These are phyloP conservation scores for Bombus turneri DNA, from an alignment of 1,140 invertebrate genomes.

Conservation along the genomic window DNA sequence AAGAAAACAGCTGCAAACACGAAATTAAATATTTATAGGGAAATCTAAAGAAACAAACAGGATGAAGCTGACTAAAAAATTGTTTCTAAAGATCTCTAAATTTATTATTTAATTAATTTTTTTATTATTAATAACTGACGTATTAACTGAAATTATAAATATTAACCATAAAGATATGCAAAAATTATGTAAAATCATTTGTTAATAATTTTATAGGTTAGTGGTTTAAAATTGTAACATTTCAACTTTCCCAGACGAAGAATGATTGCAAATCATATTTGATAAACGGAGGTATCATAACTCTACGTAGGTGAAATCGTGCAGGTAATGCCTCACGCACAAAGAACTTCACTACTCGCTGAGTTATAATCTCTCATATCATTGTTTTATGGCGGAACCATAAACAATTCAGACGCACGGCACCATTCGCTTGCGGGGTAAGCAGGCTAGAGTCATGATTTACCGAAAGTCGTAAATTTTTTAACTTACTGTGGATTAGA, in stretches of 20 bases:
- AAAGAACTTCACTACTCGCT: slow-evolving; percentile 61
- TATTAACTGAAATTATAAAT: not conserved
- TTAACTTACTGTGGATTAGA: slow-evolving; percentile 77
- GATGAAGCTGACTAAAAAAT: not conserved
- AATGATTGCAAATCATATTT: slow-evolving; percentile 23
- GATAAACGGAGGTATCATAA: slow-evolving; percentile 56
- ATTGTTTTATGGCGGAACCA: slow-evolving; percentile 77
- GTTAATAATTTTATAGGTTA: not conserved
- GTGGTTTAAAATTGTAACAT: too few relatives aligned
- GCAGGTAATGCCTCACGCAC: slow-evolving; percentile 42
- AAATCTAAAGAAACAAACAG: not conserved
- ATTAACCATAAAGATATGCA: not conserved
- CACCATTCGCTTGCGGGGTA: slow-evolving; percentile 53
- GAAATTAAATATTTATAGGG: not conserved
- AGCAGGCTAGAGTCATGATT: slow-evolving; percentile 68
- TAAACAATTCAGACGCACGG: slow-evolving; percentile 73
- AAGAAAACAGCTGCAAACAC: not conserved
- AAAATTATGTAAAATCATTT: not conserved
- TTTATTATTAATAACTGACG: too few relatives aligned
- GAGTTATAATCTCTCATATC: slow-evolving; percentile 71
- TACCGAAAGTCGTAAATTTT: slow-evolving; percentile 78
- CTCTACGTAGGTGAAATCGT: slow-evolving; percentile 44
- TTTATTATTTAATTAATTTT: too few relatives aligned
- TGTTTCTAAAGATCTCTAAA: not conserved
- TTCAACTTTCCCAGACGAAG: not conserved